phyloP scores from a whole-genome alignment of 2,113 vertebrate species.

The Sardina pilchardus region DNA sequence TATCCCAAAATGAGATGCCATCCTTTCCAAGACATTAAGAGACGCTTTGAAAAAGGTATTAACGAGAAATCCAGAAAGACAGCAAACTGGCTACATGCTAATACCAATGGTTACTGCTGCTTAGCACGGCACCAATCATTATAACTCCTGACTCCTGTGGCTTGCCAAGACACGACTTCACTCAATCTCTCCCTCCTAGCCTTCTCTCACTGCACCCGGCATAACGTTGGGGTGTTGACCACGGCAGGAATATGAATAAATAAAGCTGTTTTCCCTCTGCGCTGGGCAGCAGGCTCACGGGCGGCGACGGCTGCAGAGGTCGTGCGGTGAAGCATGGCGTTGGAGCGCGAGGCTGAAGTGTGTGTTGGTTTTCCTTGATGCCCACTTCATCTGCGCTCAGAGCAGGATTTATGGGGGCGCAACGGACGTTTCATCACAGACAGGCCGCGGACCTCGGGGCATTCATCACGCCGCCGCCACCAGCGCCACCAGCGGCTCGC shows the following conservation, averaged over 20 bases:
- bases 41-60: conserved; percentile 36
- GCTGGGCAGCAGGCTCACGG: not conserved
- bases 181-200: not conserved
- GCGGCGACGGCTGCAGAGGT: not conserved
- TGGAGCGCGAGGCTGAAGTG: not conserved
- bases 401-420: conserved; percentile 41
- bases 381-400: conserved; percentile 26
- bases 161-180: not conserved
- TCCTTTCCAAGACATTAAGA: conserved; percentile 44
- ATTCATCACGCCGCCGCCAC: conserved; percentile 38
- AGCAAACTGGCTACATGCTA: not conserved
- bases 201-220: not conserved
- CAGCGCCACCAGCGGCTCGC: not conserved
- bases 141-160: too few species aligned
- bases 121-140: not conserved
- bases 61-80: not conserved
- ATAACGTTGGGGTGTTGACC: not conserved
- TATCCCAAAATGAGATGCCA: not conserved
- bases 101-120: not conserved
- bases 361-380: conserved; percentile 31
- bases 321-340: not conserved
- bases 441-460: conserved; percentile 22
- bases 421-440: conserved; percentile 44
- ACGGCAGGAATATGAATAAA: not conserved
- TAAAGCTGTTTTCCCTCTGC: not conserved